Evolutionary conservation across 23 tunicate genomes (phyloP).

Genomic region (Ciona savignyi): DNA sequence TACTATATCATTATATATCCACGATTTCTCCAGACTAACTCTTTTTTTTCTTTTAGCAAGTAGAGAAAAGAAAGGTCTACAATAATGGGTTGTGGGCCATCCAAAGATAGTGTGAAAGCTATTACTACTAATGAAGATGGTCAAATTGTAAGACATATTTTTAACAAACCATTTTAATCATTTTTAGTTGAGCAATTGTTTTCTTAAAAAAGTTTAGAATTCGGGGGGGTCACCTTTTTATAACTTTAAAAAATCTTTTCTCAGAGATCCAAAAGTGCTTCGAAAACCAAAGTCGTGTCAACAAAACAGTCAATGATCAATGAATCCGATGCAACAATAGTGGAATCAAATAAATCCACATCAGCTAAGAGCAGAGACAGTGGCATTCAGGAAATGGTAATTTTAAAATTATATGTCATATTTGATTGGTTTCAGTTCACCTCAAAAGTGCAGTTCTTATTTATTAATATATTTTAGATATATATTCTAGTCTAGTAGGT

Average conservation of each 20-base stretch:
- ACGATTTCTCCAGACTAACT: no score
- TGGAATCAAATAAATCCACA: constrained; percentile 32
- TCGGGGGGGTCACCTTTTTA: neutral
- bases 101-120: constrained; percentile 67
- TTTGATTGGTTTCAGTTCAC: neutral
- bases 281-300: constrained; percentile 43
- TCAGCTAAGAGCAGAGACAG: constrained; percentile 91
- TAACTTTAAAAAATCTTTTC: constrained; percentile 1
- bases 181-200: no score
- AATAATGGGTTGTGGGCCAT: constrained; percentile 74
- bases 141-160: no score
- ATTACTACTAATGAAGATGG: no score
- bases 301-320: constrained; percentile 20
- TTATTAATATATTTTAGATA: neutral
- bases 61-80: no score
- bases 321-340: constrained; percentile 39
- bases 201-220: neutral
- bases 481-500: constrained; percentile 1
- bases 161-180: no score
- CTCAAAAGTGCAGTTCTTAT: neutral
- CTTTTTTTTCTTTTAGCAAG: no score
- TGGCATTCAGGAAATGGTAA: constrained; percentile 78
- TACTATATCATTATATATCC: no score
- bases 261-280: constrained; percentile 30
- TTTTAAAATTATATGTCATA: constrained; percentile 1